Conservation (phyloP, 2,888 invertebrate genomes). For the Agriopis leucophaearia region DNA sequence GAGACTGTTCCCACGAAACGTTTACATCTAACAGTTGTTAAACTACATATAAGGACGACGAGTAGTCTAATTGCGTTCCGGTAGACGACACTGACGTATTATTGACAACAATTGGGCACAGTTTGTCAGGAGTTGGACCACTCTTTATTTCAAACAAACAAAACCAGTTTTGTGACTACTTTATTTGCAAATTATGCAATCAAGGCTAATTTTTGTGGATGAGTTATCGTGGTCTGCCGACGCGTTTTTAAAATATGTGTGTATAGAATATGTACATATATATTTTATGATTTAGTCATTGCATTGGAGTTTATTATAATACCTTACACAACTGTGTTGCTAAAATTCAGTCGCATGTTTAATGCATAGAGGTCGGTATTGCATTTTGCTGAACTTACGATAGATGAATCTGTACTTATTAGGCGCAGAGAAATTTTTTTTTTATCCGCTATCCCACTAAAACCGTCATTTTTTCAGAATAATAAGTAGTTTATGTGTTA, state of each 20-base stretch:
- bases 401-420: no score
- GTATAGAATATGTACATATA: no score
- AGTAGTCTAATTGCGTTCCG: constrained; percentile 23
- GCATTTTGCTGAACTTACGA: no score
- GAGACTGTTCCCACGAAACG: constrained; percentile 7
- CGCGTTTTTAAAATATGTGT: not conserved
- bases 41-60: constrained; percentile 3
- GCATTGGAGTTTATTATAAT: no score
- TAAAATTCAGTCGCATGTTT: no score
- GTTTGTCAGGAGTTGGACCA: constrained; percentile 4
- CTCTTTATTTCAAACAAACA: constrained; percentile 6
- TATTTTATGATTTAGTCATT: no score
- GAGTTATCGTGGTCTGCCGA: not conserved
- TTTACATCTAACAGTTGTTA: constrained; percentile 7
- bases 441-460: no score
- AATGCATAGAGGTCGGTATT: no score
- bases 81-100: constrained; percentile 22
- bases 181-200: constrained; percentile 21
- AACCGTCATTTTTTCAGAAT: no score
- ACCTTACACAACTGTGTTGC: no score
- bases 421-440: no score
- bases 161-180: constrained; percentile 17
- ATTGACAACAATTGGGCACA: constrained; percentile 17
- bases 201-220: constrained; percentile 21
- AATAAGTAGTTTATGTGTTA: no score